A percentile compares a stretch with the other conserved stretches of the same genome.
These are phyloP conservation scores for Chlorospingus flavigularis DNA, from an alignment of 2,797 vertebrate species.

Conservation along the genomic window DNA sequence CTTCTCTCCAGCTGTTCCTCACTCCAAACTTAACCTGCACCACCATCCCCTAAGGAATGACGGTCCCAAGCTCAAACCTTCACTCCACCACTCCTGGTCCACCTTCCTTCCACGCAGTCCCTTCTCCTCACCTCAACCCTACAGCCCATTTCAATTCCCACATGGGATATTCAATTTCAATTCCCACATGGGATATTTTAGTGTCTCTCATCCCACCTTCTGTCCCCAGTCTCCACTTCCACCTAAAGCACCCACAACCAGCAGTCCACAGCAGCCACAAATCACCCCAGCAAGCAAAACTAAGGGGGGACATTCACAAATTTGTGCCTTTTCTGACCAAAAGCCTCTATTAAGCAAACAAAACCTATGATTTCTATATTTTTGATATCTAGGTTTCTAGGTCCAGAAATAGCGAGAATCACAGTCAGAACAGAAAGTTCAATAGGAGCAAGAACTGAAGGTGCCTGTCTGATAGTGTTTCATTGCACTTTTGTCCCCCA, in stretches of 20 bases:
- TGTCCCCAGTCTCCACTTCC: neutral
- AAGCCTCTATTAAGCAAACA: neutral
- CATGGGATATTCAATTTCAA: neutral
- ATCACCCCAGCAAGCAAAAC: neutral
- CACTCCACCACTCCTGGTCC: neutral
- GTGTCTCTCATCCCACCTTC: neutral
- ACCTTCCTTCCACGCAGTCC: fast-evolving
- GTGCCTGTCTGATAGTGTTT: neutral
- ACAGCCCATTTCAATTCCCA: neutral
- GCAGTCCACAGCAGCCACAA: neutral
- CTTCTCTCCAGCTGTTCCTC: neutral
- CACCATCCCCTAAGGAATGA: neutral
- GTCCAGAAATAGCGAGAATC: neutral
- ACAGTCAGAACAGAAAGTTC: neutral
- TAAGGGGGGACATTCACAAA: neutral
- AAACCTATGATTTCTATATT: neutral
- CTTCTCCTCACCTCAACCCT: neutral
- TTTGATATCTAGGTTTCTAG: neutral
- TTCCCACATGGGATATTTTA: too few species aligned
- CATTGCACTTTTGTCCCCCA: neutral
- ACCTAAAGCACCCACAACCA: neutral
- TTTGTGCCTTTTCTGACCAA: neutral
- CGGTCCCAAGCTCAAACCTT: neutral
- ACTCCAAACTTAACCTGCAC: fast-evolving
- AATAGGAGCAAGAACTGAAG: neutral